Conservation (phyloP, 1,140 invertebrate genomes). For the Apis dorsata region DNA sequence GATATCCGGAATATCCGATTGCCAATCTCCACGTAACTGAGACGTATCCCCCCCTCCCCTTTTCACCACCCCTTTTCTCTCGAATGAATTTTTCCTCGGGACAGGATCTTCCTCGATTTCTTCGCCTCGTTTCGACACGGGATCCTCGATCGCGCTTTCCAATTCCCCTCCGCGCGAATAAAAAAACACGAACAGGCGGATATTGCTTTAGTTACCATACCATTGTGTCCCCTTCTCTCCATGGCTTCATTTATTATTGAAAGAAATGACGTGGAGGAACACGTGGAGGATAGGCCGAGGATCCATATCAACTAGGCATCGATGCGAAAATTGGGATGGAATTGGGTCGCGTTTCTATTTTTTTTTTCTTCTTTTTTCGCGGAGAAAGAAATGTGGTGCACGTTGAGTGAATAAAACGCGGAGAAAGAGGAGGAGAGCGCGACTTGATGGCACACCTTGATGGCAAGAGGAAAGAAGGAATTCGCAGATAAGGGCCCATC, state of each 20-base stretch:
- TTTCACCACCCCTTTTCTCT: no score
- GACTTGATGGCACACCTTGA: no score
- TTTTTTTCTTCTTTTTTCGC: no score
- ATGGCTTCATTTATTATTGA: slow-evolving; percentile 48
- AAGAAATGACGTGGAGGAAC: not conserved
- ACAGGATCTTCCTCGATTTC: not conserved
- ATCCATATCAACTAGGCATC: no score
- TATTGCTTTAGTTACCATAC: slow-evolving; percentile 71
- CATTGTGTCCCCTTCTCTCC: slow-evolving; percentile 11
- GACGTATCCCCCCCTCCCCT: not conserved
- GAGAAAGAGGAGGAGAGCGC: no score
- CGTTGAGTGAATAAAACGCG: no score
- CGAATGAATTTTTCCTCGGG: not conserved
- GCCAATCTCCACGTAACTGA: not conserved
- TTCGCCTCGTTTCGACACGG: not conserved
- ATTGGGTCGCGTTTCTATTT: no score
- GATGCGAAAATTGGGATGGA: no score
- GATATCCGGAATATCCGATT: not conserved
- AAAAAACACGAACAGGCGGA: slow-evolving; percentile 49
- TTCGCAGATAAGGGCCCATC: no score
- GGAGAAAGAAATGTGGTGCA: no score
- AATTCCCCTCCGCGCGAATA: slow-evolving; percentile 32
- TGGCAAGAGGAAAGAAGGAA: no score
- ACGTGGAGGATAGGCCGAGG: not conserved
- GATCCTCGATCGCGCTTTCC: not conserved